Evolutionary conservation across 1,140 invertebrate genomes (phyloP).

Genomic region (Solenopsis invicta): DNA sequence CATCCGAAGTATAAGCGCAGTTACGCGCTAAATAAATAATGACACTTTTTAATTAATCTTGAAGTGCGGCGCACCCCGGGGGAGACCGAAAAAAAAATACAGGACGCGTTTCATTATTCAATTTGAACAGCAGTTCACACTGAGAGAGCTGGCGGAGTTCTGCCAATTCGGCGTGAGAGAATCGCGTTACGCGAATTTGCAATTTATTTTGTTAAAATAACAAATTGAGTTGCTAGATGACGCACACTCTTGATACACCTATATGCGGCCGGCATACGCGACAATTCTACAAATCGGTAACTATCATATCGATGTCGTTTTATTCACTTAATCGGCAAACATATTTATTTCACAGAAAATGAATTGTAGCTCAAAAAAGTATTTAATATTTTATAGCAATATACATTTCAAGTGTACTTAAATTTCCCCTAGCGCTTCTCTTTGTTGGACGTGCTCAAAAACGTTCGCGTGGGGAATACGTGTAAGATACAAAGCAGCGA

Average conservation of each 20-base stretch:
- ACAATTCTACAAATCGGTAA: slow-evolving; percentile 23
- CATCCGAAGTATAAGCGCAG: slow-evolving; percentile 43
- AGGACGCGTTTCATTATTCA: slow-evolving; percentile 53
- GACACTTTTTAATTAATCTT: slow-evolving; percentile 64
- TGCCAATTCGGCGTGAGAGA: slow-evolving; percentile 36
- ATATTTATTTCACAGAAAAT: slow-evolving; percentile 41
- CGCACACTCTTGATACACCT: slow-evolving; percentile 35
- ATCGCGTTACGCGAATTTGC: slow-evolving; percentile 60
- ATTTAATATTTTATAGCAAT: slow-evolving; percentile 4
- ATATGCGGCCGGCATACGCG: background rate
- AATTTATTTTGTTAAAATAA: slow-evolving; percentile 64
- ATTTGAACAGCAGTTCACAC: slow-evolving; percentile 53
- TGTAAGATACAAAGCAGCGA: background rate
- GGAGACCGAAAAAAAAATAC: slow-evolving; percentile 19
- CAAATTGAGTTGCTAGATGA: slow-evolving; percentile 55
- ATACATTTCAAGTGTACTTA: background rate
- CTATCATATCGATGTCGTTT: slow-evolving; percentile 39
- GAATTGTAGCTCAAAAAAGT: slow-evolving; percentile 9
- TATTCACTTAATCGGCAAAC: slow-evolving; percentile 47
- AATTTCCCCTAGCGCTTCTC: background rate
- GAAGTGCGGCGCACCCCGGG: slow-evolving; percentile 12
- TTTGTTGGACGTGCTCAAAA: slow-evolving; percentile 25
- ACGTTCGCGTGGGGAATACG: background rate
- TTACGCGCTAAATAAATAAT: slow-evolving; percentile 54
- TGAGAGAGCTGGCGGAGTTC: background rate